These are phyloP conservation scores for Ifrita kowaldi DNA, from an alignment of 2,113 vertebrate species.

Conservation along the genomic window DNA sequence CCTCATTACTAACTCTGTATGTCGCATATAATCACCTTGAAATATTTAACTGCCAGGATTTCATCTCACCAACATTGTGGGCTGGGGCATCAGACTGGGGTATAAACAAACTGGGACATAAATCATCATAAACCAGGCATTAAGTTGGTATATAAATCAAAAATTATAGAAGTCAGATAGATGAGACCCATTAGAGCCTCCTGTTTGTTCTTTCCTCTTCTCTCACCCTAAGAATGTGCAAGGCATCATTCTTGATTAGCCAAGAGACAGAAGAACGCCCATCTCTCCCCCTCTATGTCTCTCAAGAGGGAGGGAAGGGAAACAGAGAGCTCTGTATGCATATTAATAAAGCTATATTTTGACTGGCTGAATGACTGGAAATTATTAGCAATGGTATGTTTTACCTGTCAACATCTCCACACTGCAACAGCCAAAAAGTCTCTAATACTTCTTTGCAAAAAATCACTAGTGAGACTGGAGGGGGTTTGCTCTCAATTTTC, in stretches of 20 bases:
- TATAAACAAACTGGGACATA: conserved; percentile 20
- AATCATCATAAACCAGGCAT: conserved; percentile 45
- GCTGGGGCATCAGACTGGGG: not conserved
- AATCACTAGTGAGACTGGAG: not conserved
- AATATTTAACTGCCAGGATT: conserved; percentile 22
- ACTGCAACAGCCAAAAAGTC: not conserved
- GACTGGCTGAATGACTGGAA: conserved; percentile 50
- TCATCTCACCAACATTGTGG: not conserved
- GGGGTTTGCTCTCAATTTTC: not conserved
- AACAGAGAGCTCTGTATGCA: conserved; percentile 2
- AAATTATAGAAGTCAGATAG: conserved; percentile 22
- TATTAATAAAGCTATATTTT: conserved; percentile 68
- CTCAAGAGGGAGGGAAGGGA: conserved; percentile 22
- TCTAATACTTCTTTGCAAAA: not conserved
- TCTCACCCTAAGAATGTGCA: conserved; percentile 30
- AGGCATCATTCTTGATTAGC: conserved; percentile 57
- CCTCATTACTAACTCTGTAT: not conserved
- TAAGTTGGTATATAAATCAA: conserved; percentile 54
- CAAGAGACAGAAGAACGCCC: conserved; percentile 6
- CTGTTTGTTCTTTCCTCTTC: conserved; percentile 18
- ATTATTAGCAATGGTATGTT: conserved; percentile 38
- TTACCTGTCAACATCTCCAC: conserved; percentile 53
- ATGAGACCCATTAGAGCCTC: conserved; percentile 33
- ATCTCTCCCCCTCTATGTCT: conserved; percentile 10
- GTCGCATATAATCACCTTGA: conserved; percentile 30